Conservation (phyloP, 2,113 vertebrate genomes). For the Chloropsis hardwickii region DNA sequence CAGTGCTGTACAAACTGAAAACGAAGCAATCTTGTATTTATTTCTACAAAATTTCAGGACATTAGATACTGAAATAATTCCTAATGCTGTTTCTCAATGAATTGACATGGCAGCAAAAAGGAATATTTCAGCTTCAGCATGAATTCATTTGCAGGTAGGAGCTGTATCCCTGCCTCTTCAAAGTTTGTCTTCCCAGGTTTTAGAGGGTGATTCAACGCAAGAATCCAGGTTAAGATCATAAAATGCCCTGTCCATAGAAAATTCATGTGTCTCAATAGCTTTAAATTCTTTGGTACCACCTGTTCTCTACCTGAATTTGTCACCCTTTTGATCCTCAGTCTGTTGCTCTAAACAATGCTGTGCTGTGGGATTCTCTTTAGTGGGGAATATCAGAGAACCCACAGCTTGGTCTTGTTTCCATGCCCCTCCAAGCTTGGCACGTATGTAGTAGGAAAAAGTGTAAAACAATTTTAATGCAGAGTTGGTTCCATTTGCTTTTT, state of each 20-base stretch:
- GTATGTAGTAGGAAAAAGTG: accelerated
- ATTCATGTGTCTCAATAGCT: background rate
- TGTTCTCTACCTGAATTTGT: background rate
- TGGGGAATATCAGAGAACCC: background rate
- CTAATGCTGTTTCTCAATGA: background rate
- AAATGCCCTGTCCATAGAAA: background rate
- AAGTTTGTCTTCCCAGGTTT: background rate
- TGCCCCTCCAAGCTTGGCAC: background rate
- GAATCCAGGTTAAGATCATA: background rate
- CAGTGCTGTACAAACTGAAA: background rate
- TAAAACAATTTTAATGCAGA: background rate
- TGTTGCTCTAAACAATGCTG: background rate
- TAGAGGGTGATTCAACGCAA: background rate
- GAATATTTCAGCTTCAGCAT: background rate
- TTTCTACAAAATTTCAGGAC: background rate
- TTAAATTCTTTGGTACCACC: background rate
- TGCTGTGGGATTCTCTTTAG: background rate
- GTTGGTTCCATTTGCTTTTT: background rate
- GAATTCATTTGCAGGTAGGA: background rate
- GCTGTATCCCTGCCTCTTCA: background rate
- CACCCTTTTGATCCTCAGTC: background rate
- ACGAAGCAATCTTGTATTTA: background rate
- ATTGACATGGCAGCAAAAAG: background rate
- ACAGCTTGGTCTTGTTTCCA: background rate
- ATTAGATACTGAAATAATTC: background rate